Percentiles rank a stretch among this genome's conserved stretches.
phyloP scores from a whole-genome alignment of 2,113 vertebrate genomes.

The Puntigrus tetrazona region DNA sequence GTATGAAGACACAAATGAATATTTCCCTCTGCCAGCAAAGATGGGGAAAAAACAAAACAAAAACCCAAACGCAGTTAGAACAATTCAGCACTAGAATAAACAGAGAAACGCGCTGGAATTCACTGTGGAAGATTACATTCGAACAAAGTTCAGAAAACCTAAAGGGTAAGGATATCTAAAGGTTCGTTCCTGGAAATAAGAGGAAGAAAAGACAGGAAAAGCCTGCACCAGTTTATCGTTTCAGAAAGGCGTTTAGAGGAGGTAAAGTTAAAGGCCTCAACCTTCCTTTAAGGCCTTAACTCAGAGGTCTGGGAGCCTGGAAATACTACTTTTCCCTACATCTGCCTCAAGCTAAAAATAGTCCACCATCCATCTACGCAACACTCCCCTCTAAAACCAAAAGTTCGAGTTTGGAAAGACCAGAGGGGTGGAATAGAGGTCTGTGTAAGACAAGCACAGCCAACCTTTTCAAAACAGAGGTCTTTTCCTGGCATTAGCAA shows the following conservation, averaged over 20 bases:
- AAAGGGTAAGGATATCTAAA: constrained; percentile 1
- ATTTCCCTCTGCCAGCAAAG: constrained; percentile 37
- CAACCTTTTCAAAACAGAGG: background rate
- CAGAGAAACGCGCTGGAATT: constrained; percentile 37
- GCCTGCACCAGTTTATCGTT: background rate
- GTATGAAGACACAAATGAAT: background rate
- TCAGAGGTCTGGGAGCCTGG: background rate
- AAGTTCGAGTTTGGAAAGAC: constrained; percentile 27
- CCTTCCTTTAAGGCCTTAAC: background rate
- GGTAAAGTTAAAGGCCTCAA: background rate
- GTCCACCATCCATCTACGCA: constrained; percentile 1
- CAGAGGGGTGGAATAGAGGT: background rate
- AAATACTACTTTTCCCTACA: constrained; percentile 35
- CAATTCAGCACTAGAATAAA: constrained; percentile 29
- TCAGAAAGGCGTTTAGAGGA: background rate
- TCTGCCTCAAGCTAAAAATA: constrained; percentile 37
- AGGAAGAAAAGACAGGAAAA: background rate
- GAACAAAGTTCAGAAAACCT: constrained; percentile 55
- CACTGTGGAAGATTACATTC: constrained; percentile 56
- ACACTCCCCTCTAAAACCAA: constrained; percentile 15
- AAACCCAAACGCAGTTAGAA: background rate
- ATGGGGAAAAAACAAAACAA: constrained; percentile 23
- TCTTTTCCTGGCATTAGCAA: background rate
- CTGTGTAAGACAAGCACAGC: background rate
- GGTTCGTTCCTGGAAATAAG: background rate